Conservation (phyloP, 2,797 vertebrate species). For the Salarias fasciatus region DNA sequence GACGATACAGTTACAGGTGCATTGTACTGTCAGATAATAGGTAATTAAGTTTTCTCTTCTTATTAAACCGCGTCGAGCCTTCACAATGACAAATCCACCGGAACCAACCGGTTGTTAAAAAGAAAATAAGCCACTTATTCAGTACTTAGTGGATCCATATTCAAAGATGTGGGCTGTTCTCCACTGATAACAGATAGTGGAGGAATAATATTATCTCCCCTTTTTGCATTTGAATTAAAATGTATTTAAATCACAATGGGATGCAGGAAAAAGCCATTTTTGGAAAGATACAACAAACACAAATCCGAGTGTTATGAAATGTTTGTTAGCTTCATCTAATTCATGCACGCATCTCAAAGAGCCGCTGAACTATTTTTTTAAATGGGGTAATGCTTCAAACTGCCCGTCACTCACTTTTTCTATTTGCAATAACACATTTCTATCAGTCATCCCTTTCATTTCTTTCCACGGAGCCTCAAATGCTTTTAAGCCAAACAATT, state of each 20-base stretch:
- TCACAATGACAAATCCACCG: slow-evolving; percentile 56
- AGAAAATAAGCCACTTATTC: slow-evolving; percentile 61
- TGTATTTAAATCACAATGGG: slow-evolving; percentile 69
- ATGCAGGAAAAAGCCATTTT: slow-evolving; percentile 27
- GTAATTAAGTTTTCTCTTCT: slow-evolving; percentile 45
- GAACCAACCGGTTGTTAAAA: slow-evolving; percentile 55
- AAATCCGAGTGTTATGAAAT: slow-evolving; percentile 41
- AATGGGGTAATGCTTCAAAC: slow-evolving; percentile 30
- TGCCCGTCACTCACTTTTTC: slow-evolving; percentile 46
- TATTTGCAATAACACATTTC: slow-evolving; percentile 35
- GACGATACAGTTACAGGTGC: slow-evolving; percentile 37
- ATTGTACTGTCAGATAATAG: slow-evolving; percentile 30
- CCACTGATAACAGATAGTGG: slow-evolving; percentile 69
- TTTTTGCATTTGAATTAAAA: slow-evolving; percentile 55
- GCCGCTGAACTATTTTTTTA: slow-evolving; percentile 17
- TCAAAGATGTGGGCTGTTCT: slow-evolving; percentile 71
- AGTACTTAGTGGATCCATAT: slow-evolving; percentile 59
- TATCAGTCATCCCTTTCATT: slow-evolving; percentile 20
- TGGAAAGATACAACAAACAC: slow-evolving; percentile 45
- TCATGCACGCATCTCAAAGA: slow-evolving; percentile 38
- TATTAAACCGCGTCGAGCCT: slow-evolving; percentile 35
- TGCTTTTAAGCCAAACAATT: slow-evolving; percentile 40
- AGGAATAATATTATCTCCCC: slow-evolving; percentile 58
- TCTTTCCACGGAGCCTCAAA: slow-evolving; percentile 16
- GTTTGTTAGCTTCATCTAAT: slow-evolving; percentile 41